Conservation (phyloP, 2,888 invertebrate genomes). For the Clunio marinus region DNA sequence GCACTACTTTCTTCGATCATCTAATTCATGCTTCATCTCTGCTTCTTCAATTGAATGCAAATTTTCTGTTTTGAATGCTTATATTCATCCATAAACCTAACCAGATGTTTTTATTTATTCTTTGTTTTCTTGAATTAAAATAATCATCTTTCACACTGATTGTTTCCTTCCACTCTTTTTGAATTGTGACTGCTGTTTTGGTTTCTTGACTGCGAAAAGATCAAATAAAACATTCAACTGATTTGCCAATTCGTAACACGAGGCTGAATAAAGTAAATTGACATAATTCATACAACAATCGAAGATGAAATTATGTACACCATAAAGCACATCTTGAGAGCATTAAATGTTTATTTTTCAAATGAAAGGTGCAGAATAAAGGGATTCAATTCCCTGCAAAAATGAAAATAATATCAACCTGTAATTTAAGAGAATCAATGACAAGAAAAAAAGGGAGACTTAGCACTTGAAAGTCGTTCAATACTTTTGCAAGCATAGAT, state of each 20-base stretch:
- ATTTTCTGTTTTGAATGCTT: neutral
- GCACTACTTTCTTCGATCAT: neutral
- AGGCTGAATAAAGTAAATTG: neutral
- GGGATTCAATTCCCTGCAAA: neutral
- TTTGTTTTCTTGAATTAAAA: neutral
- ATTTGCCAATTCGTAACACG: constrained; percentile 13
- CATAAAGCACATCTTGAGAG: constrained; percentile 11
- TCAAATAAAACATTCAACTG: constrained; percentile 8
- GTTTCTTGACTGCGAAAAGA: constrained; percentile 1
- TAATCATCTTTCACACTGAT: neutral
- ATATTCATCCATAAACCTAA: neutral
- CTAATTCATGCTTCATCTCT: constrained; percentile 4
- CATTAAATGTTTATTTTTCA: too few species aligned
- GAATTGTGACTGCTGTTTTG: too few species aligned
- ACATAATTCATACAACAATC: constrained; percentile 3
- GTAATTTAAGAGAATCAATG: too few species aligned
- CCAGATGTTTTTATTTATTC: neutral
- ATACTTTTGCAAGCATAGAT: too few species aligned
- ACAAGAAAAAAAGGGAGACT: too few species aligned
- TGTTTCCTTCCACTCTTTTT: neutral
- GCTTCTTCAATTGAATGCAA: constrained; percentile 4
- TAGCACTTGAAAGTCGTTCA: too few species aligned
- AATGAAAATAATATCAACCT: neutral
- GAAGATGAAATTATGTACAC: neutral
- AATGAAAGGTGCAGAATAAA: neutral